phyloP scores from a whole-genome alignment of 1,140 invertebrate species.

The Cyphomyrmex costatus region DNA sequence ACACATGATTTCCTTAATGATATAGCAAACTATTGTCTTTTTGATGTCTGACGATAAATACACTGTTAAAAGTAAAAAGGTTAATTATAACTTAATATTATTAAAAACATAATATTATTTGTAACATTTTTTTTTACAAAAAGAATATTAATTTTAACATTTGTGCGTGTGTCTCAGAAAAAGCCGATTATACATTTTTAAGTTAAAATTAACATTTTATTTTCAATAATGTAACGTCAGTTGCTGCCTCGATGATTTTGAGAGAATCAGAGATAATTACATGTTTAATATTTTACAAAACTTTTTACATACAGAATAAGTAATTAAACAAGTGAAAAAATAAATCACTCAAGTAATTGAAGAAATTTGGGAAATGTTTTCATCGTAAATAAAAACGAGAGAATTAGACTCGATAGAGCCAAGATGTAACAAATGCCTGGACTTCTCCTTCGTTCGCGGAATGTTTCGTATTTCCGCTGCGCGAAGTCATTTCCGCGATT shows the following conservation, averaged over 20 bases:
- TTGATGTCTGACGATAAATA: too few species aligned
- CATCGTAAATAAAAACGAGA: not conserved
- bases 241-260: not conserved
- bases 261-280: not conserved
- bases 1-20: not conserved
- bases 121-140: too few species aligned
- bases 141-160: too few species aligned
- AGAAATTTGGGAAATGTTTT: conserved; percentile 8
- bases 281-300: not conserved
- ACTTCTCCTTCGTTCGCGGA: conserved; percentile 30
- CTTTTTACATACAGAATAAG: not conserved
- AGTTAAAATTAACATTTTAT: too few species aligned
- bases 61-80: too few species aligned
- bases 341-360: not conserved
- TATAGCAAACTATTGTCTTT: too few species aligned
- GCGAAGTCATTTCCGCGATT: conserved; percentile 47
- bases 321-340: not conserved
- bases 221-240: too few species aligned
- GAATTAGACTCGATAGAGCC: conserved; percentile 2
- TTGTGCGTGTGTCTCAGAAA: too few species aligned
- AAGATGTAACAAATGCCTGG: conserved; percentile 49
- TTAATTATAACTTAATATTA: too few species aligned
- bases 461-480: conserved; percentile 40
- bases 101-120: too few species aligned
- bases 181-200: too few species aligned